phyloP scores from a whole-genome alignment of 92 coral and sea anemone genomes.

The Metridium senile region DNA sequence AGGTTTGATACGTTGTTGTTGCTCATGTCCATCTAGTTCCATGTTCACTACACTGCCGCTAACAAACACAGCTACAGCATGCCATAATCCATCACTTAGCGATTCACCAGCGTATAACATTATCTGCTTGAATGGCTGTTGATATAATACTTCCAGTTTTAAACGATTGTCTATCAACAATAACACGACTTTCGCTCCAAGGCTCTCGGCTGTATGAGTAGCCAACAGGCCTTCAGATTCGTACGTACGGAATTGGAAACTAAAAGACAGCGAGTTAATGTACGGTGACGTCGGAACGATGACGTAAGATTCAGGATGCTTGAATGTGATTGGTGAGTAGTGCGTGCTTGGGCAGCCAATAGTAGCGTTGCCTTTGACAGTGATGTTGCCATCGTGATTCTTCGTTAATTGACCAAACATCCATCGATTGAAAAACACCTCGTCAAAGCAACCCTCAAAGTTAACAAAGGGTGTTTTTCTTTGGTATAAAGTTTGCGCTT shows the following conservation, averaged over 20 bases:
- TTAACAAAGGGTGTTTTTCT: slow-evolving; percentile 35
- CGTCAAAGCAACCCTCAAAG: slow-evolving; percentile 84
- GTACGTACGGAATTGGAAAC: slow-evolving; percentile 84
- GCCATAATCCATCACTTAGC: slow-evolving; percentile 85
- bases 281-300: slow-evolving; percentile 29
- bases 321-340: slow-evolving; percentile 69
- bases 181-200: slow-evolving; percentile 50
- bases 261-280: slow-evolving; percentile 43
- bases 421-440: slow-evolving; percentile 38
- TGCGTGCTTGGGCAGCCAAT: slow-evolving; percentile 31
- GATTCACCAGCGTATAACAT: slow-evolving; percentile 45
- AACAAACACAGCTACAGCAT: slow-evolving; percentile 57
- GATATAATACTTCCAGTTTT: slow-evolving; percentile 53
- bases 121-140: slow-evolving; percentile 25
- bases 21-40: slow-evolving; percentile 51
- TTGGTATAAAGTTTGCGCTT: slow-evolving; percentile 28
- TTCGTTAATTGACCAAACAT: slow-evolving; percentile 49
- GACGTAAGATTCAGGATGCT: slow-evolving; percentile 63
- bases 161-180: slow-evolving; percentile 57
- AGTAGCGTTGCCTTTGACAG: slow-evolving; percentile 40
- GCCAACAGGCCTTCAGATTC: slow-evolving; percentile 71
- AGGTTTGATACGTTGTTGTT: slow-evolving; percentile 16
- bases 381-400: slow-evolving; percentile 25
- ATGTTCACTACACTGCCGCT: slow-evolving; percentile 50
- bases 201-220: slow-evolving; percentile 44